Percentiles rank a stretch among this genome's conserved stretches.
phyloP scores from a whole-genome alignment of 2,888 invertebrate genomes.

The Lepidocyrtinus sp. region DNA sequence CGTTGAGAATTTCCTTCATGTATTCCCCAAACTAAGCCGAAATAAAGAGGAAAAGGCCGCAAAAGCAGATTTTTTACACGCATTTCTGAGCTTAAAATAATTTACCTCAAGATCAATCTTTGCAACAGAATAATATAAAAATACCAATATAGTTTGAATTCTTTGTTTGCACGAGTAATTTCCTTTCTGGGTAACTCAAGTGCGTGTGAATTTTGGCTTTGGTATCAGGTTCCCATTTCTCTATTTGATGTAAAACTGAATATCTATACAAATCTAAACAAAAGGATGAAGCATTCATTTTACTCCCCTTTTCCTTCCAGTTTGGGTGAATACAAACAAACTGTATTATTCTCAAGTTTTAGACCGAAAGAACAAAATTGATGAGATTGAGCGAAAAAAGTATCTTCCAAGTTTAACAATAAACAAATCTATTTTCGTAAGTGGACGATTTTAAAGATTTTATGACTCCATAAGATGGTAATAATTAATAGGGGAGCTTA shows the following conservation, averaged over 20 bases:
- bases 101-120: conserved; percentile 17
- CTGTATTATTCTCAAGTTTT: no score
- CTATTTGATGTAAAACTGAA: neutral
- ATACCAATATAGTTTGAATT: neutral
- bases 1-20: neutral
- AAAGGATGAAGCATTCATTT: conserved; percentile 20
- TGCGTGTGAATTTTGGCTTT: conserved; percentile 66
- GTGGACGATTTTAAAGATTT: conserved; percentile 13
- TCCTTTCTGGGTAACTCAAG: conserved; percentile 55
- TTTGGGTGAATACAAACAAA: neutral
- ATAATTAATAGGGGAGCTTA: no score
- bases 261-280: conserved; percentile 25
- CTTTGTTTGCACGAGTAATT: neutral
- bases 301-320: conserved; percentile 39
- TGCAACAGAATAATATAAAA: neutral
- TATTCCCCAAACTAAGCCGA: no score
- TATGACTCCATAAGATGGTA: conserved; percentile 41
- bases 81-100: conserved; percentile 33
- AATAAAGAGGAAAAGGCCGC: conserved; percentile 11
- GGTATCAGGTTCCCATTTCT: conserved; percentile 31
- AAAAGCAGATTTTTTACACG: conserved; percentile 23
- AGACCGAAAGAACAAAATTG: no score
- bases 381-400: no score
- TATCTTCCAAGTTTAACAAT: no score
- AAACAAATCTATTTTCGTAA: no score